Evolutionary conservation across 2,888 invertebrate genomes (phyloP).

Genomic region (Papilio elwesi): DNA sequence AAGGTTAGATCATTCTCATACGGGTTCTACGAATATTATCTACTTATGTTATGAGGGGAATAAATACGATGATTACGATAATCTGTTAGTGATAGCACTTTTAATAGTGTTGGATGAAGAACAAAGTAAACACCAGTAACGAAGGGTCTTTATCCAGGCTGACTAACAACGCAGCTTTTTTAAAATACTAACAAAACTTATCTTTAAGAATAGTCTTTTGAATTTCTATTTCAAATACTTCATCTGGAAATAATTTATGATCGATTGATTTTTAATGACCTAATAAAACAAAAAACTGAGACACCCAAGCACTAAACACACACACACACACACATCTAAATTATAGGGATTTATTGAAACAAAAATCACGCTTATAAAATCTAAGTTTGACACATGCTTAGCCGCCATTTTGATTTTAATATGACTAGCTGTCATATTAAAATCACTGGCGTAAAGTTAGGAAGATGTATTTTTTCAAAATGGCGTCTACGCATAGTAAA

Average conservation of each 20-base stretch:
- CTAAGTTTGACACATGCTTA: not conserved
- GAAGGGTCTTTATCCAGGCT: constrained; percentile 80
- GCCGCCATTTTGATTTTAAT: constrained; percentile 29
- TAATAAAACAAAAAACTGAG: constrained; percentile 11
- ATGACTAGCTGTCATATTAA: too few species aligned
- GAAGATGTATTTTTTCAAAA: constrained; percentile 17
- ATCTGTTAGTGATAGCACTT: constrained; percentile 64
- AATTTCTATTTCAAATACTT: constrained; percentile 22
- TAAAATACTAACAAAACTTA: constrained; percentile 38
- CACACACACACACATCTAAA: constrained; percentile 23
- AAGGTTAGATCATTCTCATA: constrained; percentile 41
- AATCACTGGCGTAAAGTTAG: not conserved
- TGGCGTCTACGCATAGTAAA: constrained; percentile 29
- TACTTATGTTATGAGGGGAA: constrained; percentile 40
- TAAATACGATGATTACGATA: constrained; percentile 42
- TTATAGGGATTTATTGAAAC: constrained; percentile 27
- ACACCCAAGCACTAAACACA: constrained; percentile 34
- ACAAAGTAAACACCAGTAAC: constrained; percentile 65
- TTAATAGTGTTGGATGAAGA: constrained; percentile 67
- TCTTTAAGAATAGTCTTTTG: constrained; percentile 21
- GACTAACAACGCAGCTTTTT: constrained; percentile 52
- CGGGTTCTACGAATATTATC: constrained; percentile 34
- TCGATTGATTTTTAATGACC: constrained; percentile 13
- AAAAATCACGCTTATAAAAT: constrained; percentile 25
- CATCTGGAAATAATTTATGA: constrained; percentile 3